These are phyloP conservation scores for Trichogramma pretiosum DNA, from an alignment of 1,140 invertebrate genomes.

Conservation along the genomic window DNA sequence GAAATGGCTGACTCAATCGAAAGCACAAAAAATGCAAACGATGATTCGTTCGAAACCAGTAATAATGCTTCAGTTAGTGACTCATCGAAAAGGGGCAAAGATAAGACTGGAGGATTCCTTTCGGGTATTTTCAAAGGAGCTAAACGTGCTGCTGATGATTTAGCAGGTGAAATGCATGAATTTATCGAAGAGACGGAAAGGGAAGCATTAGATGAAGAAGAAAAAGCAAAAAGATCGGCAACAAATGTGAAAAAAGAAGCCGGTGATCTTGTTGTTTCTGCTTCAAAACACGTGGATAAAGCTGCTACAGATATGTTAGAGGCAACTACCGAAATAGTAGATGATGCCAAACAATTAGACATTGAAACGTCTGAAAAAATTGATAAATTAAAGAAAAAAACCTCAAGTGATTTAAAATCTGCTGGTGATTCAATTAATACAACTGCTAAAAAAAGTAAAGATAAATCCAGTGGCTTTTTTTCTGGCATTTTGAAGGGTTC, in stretches of 20 bases:
- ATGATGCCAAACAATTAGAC: too few species aligned
- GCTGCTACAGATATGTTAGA: too few species aligned
- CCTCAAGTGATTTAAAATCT: too few species aligned
- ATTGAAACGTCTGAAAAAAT: too few species aligned
- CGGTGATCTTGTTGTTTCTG: too few species aligned
- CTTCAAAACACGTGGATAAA: too few species aligned
- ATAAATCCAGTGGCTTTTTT: constrained; percentile 27
- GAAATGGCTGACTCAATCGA: not conserved
- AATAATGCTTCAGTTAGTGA: too few species aligned
- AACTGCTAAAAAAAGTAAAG: constrained; percentile 23
- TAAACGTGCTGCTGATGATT: constrained; percentile 3
- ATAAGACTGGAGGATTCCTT: constrained; percentile 22
- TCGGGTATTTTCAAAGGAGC: constrained; percentile 19
- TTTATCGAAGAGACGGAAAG: constrained; percentile 23
- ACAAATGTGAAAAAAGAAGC: too few species aligned
- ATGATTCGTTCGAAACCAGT: not conserved
- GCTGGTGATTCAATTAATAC: constrained; percentile 7
- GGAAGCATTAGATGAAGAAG: constrained; percentile 9
- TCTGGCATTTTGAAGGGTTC: constrained; percentile 29
- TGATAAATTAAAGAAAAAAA: too few species aligned
- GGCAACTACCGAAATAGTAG: too few species aligned
- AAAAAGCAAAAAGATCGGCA: not conserved
- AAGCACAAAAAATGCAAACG: not conserved
- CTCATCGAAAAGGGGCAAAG: constrained; percentile 20
- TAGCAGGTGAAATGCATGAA: constrained; percentile 22